Percentiles rank a stretch among this genome's conserved stretches.
phyloP scores from a whole-genome alignment of 2,113 vertebrate genomes.

The Odobenus rosmarus region DNA sequence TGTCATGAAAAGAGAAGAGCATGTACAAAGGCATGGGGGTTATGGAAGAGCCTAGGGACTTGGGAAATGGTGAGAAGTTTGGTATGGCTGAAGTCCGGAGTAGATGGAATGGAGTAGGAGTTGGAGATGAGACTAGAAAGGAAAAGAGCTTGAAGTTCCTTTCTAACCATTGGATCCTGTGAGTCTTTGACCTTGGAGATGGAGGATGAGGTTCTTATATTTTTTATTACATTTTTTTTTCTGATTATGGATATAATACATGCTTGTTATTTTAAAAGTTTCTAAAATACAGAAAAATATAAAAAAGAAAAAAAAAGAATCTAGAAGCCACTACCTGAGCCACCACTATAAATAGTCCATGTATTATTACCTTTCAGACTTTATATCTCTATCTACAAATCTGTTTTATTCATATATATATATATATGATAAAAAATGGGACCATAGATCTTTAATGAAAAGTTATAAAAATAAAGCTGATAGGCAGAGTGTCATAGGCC shows the following conservation, averaged over 20 bases:
- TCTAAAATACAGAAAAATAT: conserved; percentile 45
- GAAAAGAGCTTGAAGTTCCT: not conserved
- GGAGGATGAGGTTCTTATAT: not conserved
- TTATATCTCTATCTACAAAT: not conserved
- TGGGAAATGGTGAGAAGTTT: not conserved
- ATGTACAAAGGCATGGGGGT: not conserved
- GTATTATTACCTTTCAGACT: not conserved
- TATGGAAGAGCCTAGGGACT: not conserved
- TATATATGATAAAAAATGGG: not conserved
- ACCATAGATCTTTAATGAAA: conserved; percentile 22
- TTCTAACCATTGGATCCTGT: not conserved
- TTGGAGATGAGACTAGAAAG: not conserved
- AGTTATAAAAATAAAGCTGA: conserved; percentile 26
- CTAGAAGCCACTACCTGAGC: not conserved
- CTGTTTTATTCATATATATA: not conserved
- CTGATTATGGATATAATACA: not conserved
- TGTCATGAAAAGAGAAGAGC: not conserved
- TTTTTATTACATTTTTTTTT: not conserved
- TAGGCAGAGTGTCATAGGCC: not conserved
- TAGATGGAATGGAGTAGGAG: not conserved
- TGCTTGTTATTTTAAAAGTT: not conserved
- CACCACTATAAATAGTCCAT: not conserved
- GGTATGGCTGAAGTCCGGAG: not conserved
- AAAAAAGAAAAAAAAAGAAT: not conserved
- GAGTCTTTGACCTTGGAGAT: not conserved